These are phyloP conservation scores for Amblyteles armatorius DNA, from an alignment of 2,888 invertebrate species.

Conservation along the genomic window DNA sequence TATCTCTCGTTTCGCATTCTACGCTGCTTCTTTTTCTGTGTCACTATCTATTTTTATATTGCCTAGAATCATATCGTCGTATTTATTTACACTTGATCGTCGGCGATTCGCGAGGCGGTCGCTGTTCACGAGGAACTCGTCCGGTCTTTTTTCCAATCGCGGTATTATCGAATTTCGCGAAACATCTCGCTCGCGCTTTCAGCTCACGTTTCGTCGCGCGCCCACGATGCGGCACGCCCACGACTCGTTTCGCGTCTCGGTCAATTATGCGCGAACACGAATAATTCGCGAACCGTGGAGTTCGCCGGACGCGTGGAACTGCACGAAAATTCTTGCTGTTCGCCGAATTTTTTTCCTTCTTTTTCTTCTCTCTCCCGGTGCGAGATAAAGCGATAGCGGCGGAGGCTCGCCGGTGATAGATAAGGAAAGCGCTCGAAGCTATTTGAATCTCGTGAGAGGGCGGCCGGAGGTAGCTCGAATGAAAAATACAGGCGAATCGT, in stretches of 20 bases:
- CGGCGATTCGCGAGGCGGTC: neutral
- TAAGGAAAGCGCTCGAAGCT: constrained; percentile 48
- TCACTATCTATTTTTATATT: constrained; percentile 5
- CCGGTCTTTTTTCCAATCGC: neutral
- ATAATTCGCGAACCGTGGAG: constrained; percentile 14
- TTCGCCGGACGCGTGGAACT: constrained; percentile 13
- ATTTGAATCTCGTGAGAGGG: neutral
- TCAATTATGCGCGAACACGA: constrained; percentile 17
- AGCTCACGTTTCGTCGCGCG: constrained; percentile 24
- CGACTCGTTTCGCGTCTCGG: neutral
- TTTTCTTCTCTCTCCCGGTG: neutral
- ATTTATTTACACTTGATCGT: constrained; percentile 53
- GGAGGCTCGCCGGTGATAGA: constrained; percentile 17
- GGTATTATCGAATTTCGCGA: constrained; percentile 13
- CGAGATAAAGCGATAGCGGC: neutral
- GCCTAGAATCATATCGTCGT: constrained; percentile 25
- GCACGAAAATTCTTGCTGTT: neutral
- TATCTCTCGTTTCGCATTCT: constrained; percentile 19
- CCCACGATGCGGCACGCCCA: constrained; percentile 22
- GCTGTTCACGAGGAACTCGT: neutral
- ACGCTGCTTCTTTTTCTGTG: constrained; percentile 16
- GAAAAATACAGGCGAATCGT: neutral
- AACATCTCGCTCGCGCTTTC: constrained; percentile 38
- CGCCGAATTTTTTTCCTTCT: neutral
- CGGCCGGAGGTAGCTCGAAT: neutral